phyloP scores from a whole-genome alignment of 2,888 invertebrate species.

The Carcina quercana region DNA sequence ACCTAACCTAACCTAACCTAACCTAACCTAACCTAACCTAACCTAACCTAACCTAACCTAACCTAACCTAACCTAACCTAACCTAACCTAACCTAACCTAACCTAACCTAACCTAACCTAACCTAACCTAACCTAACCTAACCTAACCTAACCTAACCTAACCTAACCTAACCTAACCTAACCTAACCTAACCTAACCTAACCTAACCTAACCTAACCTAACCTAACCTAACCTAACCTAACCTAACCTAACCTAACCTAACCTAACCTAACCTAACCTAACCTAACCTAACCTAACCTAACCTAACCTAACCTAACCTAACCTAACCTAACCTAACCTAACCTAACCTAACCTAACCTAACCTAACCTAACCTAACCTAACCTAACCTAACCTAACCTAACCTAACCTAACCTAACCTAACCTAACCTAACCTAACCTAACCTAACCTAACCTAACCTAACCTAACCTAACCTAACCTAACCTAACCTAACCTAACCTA shows the following conservation, averaged over 20 bases:
- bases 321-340: conserved; percentile 13
- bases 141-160: conserved; percentile 18
- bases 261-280: conserved; percentile 12
- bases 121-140: conserved; percentile 17
- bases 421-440: conserved; percentile 8
- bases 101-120: conserved; percentile 16
- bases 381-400: conserved; percentile 8
- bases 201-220: conserved; percentile 15
- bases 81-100: conserved; percentile 16
- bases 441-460: conserved; percentile 11
- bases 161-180: conserved; percentile 18
- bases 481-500: conserved; percentile 12
- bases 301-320: conserved; percentile 12
- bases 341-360: conserved; percentile 9
- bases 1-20: conserved; percentile 15
- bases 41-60: conserved; percentile 16
- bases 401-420: conserved; percentile 8
- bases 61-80: conserved; percentile 16
- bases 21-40: conserved; percentile 15
- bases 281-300: conserved; percentile 12
- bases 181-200: conserved; percentile 17
- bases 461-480: conserved; percentile 12
- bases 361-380: conserved; percentile 8
- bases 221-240: conserved; percentile 16
- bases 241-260: conserved; percentile 13